phyloP scores from a whole-genome alignment of 2,797 vertebrate genomes.

The Antennarius maculatus region DNA sequence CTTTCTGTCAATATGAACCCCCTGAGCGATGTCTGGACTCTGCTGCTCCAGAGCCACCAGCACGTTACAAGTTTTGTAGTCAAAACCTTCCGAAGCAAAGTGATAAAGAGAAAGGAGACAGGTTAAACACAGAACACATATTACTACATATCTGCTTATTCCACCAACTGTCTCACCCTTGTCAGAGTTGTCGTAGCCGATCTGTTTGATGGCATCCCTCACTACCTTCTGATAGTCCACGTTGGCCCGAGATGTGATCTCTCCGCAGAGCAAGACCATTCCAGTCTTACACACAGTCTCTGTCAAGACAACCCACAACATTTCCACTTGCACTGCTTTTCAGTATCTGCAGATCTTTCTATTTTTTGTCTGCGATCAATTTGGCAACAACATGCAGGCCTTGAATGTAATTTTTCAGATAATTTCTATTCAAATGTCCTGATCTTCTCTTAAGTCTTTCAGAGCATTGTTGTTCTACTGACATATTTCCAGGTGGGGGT shows the following conservation, averaged over 20 bases:
- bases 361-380: background rate
- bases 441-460: no score
- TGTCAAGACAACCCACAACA: constrained; percentile 58
- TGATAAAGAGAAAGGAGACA: background rate
- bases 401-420: background rate
- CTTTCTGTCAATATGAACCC: constrained; percentile 90
- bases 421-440: no score
- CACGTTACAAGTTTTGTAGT: constrained; percentile 99
- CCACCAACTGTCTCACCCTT: constrained; percentile 84
- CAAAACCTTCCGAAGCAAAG: constrained; percentile 85
- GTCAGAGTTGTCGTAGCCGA: constrained; percentile 97
- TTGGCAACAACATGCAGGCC: background rate
- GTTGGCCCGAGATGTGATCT: constrained; percentile 93
- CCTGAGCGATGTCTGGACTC: constrained; percentile 97
- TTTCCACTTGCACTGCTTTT: background rate
- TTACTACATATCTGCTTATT: background rate
- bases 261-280: constrained; percentile 97
- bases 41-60: constrained; percentile 98
- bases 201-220: constrained; percentile 91
- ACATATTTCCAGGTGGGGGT: no score
- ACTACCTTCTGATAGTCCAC: constrained; percentile 98
- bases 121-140: background rate
- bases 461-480: no score
- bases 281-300: constrained; percentile 99
- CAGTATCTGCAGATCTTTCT: background rate